Conservation (phyloP, 2,797 vertebrate species). For the Enteromius thamalakanensis region DNA sequence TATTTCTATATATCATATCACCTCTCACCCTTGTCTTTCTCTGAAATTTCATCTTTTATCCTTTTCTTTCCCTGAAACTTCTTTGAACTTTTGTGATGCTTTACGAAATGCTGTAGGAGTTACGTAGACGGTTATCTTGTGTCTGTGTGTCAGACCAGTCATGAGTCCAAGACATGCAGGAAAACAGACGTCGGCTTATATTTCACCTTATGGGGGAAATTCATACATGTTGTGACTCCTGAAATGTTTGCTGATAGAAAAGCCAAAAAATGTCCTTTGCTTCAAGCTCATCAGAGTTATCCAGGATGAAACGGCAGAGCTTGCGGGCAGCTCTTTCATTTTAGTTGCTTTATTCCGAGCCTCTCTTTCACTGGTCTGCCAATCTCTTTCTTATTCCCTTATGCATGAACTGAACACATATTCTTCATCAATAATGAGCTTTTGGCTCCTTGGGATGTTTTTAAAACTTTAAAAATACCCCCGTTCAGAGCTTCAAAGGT, state of each 20-base stretch:
- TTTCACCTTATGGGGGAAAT: conserved; percentile 8
- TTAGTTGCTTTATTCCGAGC: background rate
- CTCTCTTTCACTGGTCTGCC: background rate
- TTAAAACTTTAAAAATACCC: conserved; percentile 23
- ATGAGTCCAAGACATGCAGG: background rate
- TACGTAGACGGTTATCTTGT: background rate
- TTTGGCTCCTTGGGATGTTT: background rate
- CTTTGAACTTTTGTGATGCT: conserved; percentile 19
- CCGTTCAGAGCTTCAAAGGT: background rate
- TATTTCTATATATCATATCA: background rate
- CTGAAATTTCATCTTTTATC: background rate
- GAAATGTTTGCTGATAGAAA: background rate
- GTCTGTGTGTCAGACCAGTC: background rate
- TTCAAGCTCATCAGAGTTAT: conserved; percentile 19
- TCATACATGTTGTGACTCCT: background rate
- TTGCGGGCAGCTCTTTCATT: background rate
- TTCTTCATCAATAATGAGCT: conserved; percentile 17
- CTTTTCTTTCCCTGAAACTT: conserved; percentile 12
- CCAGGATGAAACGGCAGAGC: background rate
- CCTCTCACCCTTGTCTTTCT: conserved; percentile 6
- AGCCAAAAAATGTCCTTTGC: background rate
- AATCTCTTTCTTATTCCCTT: background rate
- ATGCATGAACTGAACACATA: conserved; percentile 9
- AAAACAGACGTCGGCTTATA: background rate
- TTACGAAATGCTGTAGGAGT: conserved; percentile 12